Evolutionary conservation across 2,113 vertebrate species (phyloP), one percentile per base, ranked within the genome.

Genomic region (Ascaphus truei): DNA sequence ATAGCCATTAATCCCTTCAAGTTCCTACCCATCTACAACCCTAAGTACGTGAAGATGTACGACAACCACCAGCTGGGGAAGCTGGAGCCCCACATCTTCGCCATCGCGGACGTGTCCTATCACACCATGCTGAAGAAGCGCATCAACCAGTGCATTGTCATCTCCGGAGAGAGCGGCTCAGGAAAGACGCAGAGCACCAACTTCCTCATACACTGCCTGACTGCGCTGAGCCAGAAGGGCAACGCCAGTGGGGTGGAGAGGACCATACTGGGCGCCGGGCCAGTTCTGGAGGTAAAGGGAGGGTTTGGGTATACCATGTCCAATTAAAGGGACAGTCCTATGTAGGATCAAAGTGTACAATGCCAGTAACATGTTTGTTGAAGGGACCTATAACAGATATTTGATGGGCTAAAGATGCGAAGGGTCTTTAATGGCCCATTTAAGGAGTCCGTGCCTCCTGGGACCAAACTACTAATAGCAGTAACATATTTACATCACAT

Each of bases 101-200:
- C 95, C 1, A 85, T 98, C 11, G 96, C 96, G 0, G 93, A 96
- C 0, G 91, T 88, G 65, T 92, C 95, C 34, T 97, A 93, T 80
- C 87, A 89, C 1, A 75, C 94, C 15, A 98, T 99, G 96, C 88
- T 96, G 47, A 91, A 75, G 69, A 88, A 92, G 62, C 91, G 75
- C 0, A 62, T 80, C 1, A 92, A 96, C 80, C 96, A 99, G 83
- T 98, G 95, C 71, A 90, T 99, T 0, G 92, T 99, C 50, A 91
- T 98, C 75, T 95, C 94, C 0, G 96, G 96, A 0, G 93, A 96
- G 80, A 98, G 95, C 1, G 95, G 95, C 20, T 96, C 96, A 0
- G 96, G 96, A 25, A 99, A 98, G 75, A 98, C 96, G 0, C 95
- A 98, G 68, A 98, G 93, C 86, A 93, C 94, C 85, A 95, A 94